A percentile compares a stretch with the other conserved stretches of the same genome.
These are phyloP conservation scores for Romanogobio albipinnatus DNA, from an alignment of 2,113 vertebrate genomes.

Conservation along the genomic window DNA sequence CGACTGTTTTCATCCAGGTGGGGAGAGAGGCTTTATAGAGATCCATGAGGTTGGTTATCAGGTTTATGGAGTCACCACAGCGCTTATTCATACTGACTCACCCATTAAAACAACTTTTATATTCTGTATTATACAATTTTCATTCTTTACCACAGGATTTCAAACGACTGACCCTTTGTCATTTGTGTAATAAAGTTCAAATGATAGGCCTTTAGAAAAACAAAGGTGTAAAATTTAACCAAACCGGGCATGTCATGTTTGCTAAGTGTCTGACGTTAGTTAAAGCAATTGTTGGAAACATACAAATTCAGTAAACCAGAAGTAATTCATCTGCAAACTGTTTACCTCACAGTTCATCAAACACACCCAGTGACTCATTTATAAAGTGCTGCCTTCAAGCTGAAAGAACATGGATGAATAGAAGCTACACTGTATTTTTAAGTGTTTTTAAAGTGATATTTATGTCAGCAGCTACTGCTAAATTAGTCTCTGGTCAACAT, in stretches of 20 bases:
- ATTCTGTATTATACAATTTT: neutral
- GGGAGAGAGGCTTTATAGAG: neutral
- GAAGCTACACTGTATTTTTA: conserved; percentile 10
- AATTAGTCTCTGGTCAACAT: conserved; percentile 1
- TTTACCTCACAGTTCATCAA: conserved; percentile 35
- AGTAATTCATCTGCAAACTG: conserved; percentile 31
- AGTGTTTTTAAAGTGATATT: conserved; percentile 24
- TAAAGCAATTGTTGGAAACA: neutral
- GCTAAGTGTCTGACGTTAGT: neutral
- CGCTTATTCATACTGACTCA: neutral
- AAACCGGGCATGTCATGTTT: neutral
- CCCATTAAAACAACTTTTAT: neutral
- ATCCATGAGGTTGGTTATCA: conserved; percentile 9
- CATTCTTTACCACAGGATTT: neutral
- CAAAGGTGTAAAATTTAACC: neutral
- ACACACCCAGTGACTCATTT: conserved; percentile 40
- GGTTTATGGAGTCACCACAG: neutral
- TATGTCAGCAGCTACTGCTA: conserved; percentile 15
- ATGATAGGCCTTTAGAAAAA: neutral
- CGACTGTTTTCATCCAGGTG: conserved; percentile 15
- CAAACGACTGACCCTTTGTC: neutral
- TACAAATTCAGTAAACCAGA: conserved; percentile 9
- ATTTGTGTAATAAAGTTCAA: neutral
- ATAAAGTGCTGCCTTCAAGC: conserved; percentile 5
- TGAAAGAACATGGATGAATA: conserved; percentile 13